These are phyloP conservation scores for Hylomyscus alleni DNA, from an alignment of 2,797 vertebrate species.

Conservation along the genomic window DNA sequence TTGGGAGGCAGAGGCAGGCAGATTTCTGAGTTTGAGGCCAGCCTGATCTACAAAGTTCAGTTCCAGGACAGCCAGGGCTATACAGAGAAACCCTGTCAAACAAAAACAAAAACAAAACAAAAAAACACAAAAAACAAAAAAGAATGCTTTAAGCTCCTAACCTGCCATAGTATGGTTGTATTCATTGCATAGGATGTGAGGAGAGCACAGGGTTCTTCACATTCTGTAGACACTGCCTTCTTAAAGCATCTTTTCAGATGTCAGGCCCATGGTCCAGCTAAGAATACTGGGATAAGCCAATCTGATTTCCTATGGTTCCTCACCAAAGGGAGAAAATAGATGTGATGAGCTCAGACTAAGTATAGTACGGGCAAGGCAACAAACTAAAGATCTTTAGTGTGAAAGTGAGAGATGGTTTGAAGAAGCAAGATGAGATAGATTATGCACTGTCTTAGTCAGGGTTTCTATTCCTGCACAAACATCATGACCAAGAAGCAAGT, in stretches of 20 bases:
- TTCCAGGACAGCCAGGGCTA: too few species aligned
- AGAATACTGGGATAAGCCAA: neutral
- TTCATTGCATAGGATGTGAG: neutral
- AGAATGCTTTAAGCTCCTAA: neutral
- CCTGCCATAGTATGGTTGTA: neutral
- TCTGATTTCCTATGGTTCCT: neutral
- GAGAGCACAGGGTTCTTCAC: neutral
- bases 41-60: too few species aligned
- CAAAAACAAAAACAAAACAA: too few species aligned
- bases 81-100: too few species aligned
- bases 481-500: too few species aligned
- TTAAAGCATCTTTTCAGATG: slow-evolving; percentile 8
- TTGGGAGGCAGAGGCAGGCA: too few species aligned
- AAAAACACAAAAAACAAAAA: too few species aligned
- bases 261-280: too few species aligned
- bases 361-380: neutral
- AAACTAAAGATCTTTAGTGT: neutral
- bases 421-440: neutral
- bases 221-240: neutral
- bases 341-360: neutral
- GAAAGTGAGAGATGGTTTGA: neutral
- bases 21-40: too few species aligned
- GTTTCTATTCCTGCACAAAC: too few species aligned
- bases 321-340: neutral
- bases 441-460: too few species aligned